Evolutionary conservation across 2,888 invertebrate species (phyloP), one percentile per base, ranked within the genome.

Genomic region (Lycia hirtaria): DNA sequence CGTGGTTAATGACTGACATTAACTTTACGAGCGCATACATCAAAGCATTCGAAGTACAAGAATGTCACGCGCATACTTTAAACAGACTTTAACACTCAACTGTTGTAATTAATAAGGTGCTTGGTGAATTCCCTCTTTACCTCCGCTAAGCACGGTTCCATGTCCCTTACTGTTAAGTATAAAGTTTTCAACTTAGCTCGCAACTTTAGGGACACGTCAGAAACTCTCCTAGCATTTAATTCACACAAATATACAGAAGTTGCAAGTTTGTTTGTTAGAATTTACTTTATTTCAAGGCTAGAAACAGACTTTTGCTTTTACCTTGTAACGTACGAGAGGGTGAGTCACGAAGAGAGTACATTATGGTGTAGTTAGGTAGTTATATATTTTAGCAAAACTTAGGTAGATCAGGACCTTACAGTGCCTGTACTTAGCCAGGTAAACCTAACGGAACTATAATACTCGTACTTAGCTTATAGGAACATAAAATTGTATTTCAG

Each of bases 131-230:
- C 60, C 55, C 65, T 65, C 62, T 58, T 64, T 54, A 62, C 64
- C 55, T 62, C 65, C 62, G 62, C 58, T 67, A 65, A 71, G 62
- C 67, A 63, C 52, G 56, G 64, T 69, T 67, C 71, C 67, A 67
- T 67, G 67, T 72, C 69, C 59, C 60, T 65, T 65, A 65, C 62
- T 52, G 57, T 58, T 55, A 44, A 65, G 62, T 65, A 60, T 67
- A 63, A 67, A 72, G 68, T 70, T 76, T 57, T 50, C 49, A 65
- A 64, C 65, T 69, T 62, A 62, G 60, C 67, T 65, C 68, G 51
- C 60, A 67, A 66, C 68, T 74, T 68, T 58, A 62, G 67, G 66
- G 68, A 59, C 64, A 65, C 62, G 60, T 68, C 66, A 69, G 67
- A 67, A 69, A 67, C 69, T 67, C 50, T 45, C 41, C 54, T 64